These are phyloP conservation scores for Conus betulinus DNA, from an alignment of 1,140 invertebrate genomes.

Conservation along the genomic window DNA sequence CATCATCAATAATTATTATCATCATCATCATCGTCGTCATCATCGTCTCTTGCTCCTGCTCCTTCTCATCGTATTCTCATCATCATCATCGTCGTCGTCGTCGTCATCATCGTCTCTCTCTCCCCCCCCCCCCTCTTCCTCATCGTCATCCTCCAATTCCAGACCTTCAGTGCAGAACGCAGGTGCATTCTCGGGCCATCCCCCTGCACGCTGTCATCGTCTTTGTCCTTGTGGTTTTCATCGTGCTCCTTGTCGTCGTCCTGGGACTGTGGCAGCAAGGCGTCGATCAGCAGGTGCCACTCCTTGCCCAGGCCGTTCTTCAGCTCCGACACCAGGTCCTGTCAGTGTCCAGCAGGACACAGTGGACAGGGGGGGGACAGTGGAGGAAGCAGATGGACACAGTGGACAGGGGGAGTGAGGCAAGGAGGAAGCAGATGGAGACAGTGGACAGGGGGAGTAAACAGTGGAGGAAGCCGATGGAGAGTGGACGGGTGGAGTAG, in stretches of 20 bases:
- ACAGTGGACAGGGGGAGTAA: background rate
- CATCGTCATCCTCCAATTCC: no score
- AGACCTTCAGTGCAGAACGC: conserved; percentile 62
- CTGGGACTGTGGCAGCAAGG: conserved; percentile 48
- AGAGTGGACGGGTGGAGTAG: no score
- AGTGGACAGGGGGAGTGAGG: background rate
- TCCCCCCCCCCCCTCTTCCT: no score
- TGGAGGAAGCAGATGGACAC: background rate
- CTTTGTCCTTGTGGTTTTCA: background rate
- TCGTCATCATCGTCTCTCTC: no score
- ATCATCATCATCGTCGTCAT: no score
- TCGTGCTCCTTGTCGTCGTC: conserved; percentile 38
- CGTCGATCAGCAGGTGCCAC: conserved; percentile 61
- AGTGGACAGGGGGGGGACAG: background rate
- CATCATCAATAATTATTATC: no score
- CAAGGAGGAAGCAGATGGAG: background rate
- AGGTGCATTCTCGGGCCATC: conserved; percentile 33
- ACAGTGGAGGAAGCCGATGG: no score
- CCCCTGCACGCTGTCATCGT: background rate
- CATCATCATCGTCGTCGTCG: no score
- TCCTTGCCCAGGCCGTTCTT: conserved; percentile 57
- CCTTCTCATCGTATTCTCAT: no score
- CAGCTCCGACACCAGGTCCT: conserved; percentile 62
- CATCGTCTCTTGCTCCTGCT: no score
- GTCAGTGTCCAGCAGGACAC: background rate